Evolutionary conservation across 2,797 vertebrate genomes (phyloP), one percentile per base, ranked within the genome.

Genomic region (Sardinella longiceps): DNA sequence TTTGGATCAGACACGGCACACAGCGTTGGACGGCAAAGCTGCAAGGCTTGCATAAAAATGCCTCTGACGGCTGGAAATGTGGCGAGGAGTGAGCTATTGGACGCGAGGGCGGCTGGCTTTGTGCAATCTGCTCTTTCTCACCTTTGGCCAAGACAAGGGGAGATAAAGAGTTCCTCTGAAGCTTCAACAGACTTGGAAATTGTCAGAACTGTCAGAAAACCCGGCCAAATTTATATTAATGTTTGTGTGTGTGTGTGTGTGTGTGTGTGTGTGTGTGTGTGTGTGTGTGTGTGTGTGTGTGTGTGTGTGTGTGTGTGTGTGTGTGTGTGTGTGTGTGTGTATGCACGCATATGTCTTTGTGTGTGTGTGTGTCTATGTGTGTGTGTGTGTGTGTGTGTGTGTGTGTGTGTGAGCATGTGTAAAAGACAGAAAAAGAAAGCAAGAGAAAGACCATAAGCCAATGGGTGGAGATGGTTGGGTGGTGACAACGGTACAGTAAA

Each of bases 101-200:
- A 30, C 3, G 33, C 14, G 28, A 66, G 25, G 10, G 10, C 10
- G 5, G 63, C 14, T 70, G 63, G 28, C 14, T 70, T 60, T 85
- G 81, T 81, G 89, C 82, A 81, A 82, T 88, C 89, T 84, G 80
- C 86, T 90, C 84, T 88, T 84, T 87, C 80, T 87, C 90, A 92
- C 89, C 90, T 93, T 80, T 89, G 89, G 88, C 89, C 89, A 86
- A 90, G 63, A 70, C 84, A 85, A 48, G 83, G 89, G 90, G 93
- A 88, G 86, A 77, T 86, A 58, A 50, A 85, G 86, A 87, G 90
- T 87, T 87, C 88, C 85, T 91, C 85, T 88, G 86, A 28, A 30
- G 60, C 28, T 66, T 66, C 60, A 66, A 33, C 88, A 90, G 87
- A 88, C 88, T 90, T 84, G 82, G 88, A 85, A 91, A 84, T 87